phyloP scores from a whole-genome alignment of 2,113 vertebrate genomes.

The Platysternon megacephalum region DNA sequence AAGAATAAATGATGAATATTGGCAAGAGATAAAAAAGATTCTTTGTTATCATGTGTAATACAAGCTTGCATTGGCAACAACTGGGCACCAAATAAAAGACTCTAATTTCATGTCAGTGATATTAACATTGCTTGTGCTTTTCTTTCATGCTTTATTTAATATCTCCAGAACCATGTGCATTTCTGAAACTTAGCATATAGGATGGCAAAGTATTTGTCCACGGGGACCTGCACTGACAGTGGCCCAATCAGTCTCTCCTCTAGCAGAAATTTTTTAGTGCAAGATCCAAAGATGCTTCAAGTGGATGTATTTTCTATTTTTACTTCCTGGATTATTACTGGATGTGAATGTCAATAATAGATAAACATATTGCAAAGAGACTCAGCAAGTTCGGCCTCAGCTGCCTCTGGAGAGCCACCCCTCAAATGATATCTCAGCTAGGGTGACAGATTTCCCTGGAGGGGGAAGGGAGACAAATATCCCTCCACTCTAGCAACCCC shows the following conservation, averaged over 20 bases:
- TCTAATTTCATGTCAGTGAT: conserved; percentile 20
- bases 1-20: conserved; percentile 5
- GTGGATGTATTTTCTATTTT: conserved; percentile 53
- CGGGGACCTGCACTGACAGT: not conserved
- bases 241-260: not conserved
- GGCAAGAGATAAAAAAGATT: not conserved
- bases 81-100: not conserved
- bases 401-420: conserved; percentile 24
- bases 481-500: conserved; percentile 41
- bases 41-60: not conserved
- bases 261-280: conserved; percentile 42
- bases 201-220: not conserved
- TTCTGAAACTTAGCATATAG: conserved; percentile 13
- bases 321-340: conserved; percentile 32
- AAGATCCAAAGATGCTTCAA: conserved; percentile 44
- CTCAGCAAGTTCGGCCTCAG: conserved; percentile 67
- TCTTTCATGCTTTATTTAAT: conserved; percentile 21
- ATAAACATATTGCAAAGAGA: conserved; percentile 64
- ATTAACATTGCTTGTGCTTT: conserved; percentile 6
- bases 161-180: not conserved
- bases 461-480: conserved; percentile 66
- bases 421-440: conserved; percentile 48
- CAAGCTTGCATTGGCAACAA: conserved; percentile 7
- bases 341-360: conserved; percentile 69
- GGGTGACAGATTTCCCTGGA: conserved; percentile 64